Evolutionary conservation across 2,113 vertebrate genomes (phyloP).

Genomic region (Arenaria interpres): DNA sequence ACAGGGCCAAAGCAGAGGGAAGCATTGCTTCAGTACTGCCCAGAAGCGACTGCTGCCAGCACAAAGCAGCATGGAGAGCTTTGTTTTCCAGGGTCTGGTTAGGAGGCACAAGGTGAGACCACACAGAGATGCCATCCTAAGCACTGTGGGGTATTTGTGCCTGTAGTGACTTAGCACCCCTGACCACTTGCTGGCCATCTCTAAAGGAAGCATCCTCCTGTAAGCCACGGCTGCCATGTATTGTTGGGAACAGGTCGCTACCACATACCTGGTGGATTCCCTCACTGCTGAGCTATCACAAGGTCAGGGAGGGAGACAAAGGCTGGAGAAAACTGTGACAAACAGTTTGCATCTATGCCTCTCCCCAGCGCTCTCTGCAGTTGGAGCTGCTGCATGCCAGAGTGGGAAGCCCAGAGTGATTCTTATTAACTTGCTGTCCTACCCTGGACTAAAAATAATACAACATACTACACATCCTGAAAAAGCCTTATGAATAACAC

Average conservation of each 20-base stretch:
- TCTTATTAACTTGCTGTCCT: background rate
- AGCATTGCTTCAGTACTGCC: background rate
- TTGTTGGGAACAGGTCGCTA: accelerated
- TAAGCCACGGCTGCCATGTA: background rate
- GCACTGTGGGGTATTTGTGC: background rate
- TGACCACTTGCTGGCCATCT: background rate
- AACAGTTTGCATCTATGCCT: background rate
- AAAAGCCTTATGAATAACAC: background rate
- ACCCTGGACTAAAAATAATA: background rate
- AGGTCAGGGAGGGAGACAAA: background rate
- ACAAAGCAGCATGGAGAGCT: accelerated
- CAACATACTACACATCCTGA: background rate
- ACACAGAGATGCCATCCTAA: background rate
- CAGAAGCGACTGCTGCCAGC: accelerated
- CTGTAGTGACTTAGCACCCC: background rate
- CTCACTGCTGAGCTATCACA: background rate
- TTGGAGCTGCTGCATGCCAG: background rate
- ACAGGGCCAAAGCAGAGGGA: background rate
- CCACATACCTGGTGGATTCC: background rate
- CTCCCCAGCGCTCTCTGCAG: background rate
- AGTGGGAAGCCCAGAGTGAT: background rate
- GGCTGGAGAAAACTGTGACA: background rate
- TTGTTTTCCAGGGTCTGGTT: background rate
- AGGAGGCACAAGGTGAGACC: background rate
- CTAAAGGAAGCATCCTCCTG: background rate